These are phyloP conservation scores for Megaceryle alcyon DNA, from an alignment of 2,797 vertebrate genomes.

Conservation along the genomic window DNA sequence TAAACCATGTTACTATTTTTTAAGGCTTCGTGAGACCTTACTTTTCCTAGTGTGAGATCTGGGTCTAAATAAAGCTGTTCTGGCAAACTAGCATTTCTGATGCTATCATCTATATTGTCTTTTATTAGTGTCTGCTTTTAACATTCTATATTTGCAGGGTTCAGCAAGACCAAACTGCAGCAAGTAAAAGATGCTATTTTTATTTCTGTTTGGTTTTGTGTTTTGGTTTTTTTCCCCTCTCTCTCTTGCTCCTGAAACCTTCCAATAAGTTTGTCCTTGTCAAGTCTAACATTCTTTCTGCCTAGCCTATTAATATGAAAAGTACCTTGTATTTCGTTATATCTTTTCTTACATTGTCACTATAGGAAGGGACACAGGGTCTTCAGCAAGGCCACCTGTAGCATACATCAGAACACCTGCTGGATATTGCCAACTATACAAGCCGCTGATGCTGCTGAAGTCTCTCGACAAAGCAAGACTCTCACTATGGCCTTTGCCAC, in stretches of 20 bases:
- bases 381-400: not conserved
- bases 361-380: not conserved
- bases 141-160: not conserved
- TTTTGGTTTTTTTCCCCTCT: too few species aligned
- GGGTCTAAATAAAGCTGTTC: conserved; percentile 44
- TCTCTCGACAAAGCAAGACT: not conserved
- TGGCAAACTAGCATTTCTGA: conserved; percentile 7
- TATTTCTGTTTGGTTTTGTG: not conserved
- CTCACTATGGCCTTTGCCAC: not conserved
- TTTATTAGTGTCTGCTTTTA: conserved; percentile 34
- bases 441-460: not conserved
- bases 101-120: conserved; percentile 11
- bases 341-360: not conserved
- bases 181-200: not conserved
- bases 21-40: conserved; percentile 12
- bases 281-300: not conserved
- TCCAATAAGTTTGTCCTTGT: not conserved
- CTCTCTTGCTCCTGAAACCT: not conserved
- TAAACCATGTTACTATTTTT: conserved; percentile 37
- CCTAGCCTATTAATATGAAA: not conserved
- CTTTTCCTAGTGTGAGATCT: conserved; percentile 21
- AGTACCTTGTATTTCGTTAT: not conserved
- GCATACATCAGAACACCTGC: not conserved
- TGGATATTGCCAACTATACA: not conserved
- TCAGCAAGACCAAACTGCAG: not conserved